Percentiles rank a stretch among this genome's conserved stretches.
Evolutionary conservation across 2,797 vertebrate genomes (phyloP).

Genomic region (Melopsittacus undulatus): DNA sequence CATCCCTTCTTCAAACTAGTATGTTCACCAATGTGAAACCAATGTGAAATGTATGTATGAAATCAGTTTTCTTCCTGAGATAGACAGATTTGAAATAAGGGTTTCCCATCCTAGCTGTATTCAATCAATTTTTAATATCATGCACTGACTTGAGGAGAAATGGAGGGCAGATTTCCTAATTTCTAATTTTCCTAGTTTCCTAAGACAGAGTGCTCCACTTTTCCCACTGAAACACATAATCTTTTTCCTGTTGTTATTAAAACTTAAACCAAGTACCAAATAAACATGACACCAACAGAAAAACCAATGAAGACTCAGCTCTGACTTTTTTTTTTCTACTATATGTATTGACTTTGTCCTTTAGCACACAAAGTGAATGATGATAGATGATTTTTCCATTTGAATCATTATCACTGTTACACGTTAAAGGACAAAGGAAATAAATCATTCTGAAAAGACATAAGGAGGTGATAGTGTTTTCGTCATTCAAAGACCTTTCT

Average conservation of each 20-base stretch:
- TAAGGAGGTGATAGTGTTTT: slow-evolving; percentile 8
- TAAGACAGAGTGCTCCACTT: not conserved
- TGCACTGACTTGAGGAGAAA: not conserved
- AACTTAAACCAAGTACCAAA: not conserved
- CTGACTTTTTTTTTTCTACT: not conserved
- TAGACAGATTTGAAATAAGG: not conserved
- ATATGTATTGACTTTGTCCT: slow-evolving; percentile 44
- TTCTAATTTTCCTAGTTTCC: not conserved
- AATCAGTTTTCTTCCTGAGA: not conserved
- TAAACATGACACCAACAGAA: not conserved
- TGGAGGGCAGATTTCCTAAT: not conserved
- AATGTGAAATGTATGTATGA: not conserved
- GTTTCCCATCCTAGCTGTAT: not conserved
- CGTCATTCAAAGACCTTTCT: slow-evolving; percentile 17
- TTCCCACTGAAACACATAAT: not conserved
- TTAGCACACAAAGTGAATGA: slow-evolving; percentile 41
- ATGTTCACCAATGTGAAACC: not conserved
- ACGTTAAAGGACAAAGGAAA: slow-evolving; percentile 51
- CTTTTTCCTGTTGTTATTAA: not conserved
- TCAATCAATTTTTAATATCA: not conserved
- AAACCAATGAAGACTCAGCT: not conserved
- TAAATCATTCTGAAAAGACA: slow-evolving; percentile 41
- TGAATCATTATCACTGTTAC: slow-evolving; percentile 51
- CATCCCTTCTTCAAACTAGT: not conserved
- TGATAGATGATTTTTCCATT: slow-evolving; percentile 53